Base-by-base conservation (phyloP, 2,797 vertebrate species). In the Ispidina lecontei region DNA sequence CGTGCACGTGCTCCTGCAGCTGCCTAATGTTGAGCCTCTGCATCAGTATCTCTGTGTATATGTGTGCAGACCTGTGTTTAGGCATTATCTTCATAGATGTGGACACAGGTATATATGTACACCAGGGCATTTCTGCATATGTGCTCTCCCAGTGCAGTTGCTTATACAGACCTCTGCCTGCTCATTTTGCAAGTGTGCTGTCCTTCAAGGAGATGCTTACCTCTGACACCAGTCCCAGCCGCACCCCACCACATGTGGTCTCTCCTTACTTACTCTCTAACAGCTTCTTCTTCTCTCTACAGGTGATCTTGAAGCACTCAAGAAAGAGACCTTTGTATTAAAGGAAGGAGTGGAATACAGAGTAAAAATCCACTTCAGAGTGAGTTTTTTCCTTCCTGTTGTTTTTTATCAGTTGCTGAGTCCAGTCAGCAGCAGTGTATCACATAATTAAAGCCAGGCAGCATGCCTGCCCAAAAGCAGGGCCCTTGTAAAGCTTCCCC, bases 361-460 rank as follows among this genome's bases (percentile, higher is more conserved):
- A 94, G 97, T 98, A 78, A 98, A 98, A 97, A 98, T 98, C 90
- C 87, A 97, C 82, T 98, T 98, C 96, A 98, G 96, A 95, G 98
- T 98, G 90, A 98, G 98, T 97, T 78, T 31, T 92, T 95, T 93
- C 78, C 52, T 78, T 43, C 31, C 25, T 22, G 8, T 89, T 60
- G 44, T 44, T 91, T 95, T 78, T 69, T 12, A 26, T 25, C 19
- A 56, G n/a, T 44, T 71, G 11, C 74, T 80, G 33, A 68, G 33
- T 21, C 55, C 28, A n/a, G 43, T 47, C 46, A 56, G 8, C 3
- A 17, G 23, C 55, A 74, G 41, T 51, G 33, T 58, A 0, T n/a
- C 14, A 20, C 60, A 64, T 75, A 75, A 75, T 20, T 49, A 28
- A 65, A 84, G 46, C 10, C 5, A 3, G 43, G n/a, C 21, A 68